phyloP scores from a whole-genome alignment of 2,888 invertebrate genomes.

The Drosophila formosana region DNA sequence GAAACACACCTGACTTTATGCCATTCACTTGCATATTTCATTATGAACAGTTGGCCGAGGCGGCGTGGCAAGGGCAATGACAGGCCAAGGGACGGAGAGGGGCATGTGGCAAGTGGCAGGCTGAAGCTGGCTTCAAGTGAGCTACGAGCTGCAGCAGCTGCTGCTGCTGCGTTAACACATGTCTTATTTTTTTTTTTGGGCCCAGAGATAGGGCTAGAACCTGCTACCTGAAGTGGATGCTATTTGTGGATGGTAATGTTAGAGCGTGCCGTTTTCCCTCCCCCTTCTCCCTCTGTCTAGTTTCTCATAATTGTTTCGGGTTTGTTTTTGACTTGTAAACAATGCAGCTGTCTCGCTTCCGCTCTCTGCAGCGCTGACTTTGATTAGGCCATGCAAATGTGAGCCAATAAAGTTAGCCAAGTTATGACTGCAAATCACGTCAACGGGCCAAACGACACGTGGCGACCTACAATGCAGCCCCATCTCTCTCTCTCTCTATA shows the following conservation, averaged over 20 bases:
- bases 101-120: constrained; percentile 2
- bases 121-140: constrained; percentile 25
- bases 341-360: constrained; percentile 25
- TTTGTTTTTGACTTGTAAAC: constrained; percentile 78
- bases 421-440: constrained; percentile 76
- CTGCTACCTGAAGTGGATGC: constrained; percentile 46
- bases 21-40: constrained; percentile 50
- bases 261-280: constrained; percentile 9
- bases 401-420: constrained; percentile 65
- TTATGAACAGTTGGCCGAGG: constrained; percentile 44
- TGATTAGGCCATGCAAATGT: constrained; percentile 67
- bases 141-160: constrained; percentile 46
- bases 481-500: background rate
- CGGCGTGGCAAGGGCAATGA: background rate
- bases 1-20: constrained; percentile 64
- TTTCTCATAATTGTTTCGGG: constrained; percentile 42
- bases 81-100: background rate
- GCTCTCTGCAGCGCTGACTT: background rate
- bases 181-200: constrained; percentile 15
- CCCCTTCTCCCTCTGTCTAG: background rate
- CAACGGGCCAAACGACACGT: constrained; percentile 60
- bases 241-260: constrained; percentile 43
- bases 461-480: constrained; percentile 61
- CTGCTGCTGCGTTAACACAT: constrained; percentile 51
- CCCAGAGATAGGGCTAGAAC: constrained; percentile 37